These are phyloP conservation scores for Corythornis vintsioides DNA, from an alignment of 2,113 vertebrate species.

Conservation along the genomic window DNA sequence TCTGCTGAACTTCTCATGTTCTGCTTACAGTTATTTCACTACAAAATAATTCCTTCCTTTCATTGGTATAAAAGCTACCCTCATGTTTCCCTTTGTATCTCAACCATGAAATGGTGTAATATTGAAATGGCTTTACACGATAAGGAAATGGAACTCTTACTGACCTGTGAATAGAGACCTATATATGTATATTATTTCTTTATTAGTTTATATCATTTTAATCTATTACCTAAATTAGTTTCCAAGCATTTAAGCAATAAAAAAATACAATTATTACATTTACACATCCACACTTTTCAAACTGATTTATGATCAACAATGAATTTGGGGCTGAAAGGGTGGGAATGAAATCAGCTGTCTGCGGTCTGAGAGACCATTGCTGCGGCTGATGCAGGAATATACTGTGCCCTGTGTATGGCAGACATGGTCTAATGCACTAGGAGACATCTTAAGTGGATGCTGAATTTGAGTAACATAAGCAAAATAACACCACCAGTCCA, in stretches of 20 bases:
- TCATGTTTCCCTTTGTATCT: neutral
- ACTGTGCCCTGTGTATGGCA: neutral
- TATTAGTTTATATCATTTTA: neutral
- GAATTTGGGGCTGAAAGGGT: neutral
- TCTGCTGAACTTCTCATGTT: neutral
- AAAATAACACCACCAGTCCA: neutral
- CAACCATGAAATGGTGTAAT: neutral
- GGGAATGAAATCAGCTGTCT: neutral
- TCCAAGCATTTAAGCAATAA: neutral
- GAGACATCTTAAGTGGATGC: neutral
- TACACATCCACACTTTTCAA: neutral
- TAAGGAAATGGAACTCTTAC: neutral
- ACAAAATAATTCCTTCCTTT: conserved; percentile 12
- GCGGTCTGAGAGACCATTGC: fast-evolving
- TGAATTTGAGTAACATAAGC: neutral
- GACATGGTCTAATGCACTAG: neutral
- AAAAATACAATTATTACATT: neutral
- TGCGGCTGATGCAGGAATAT: neutral
- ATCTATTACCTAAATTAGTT: neutral
- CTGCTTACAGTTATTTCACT: neutral
- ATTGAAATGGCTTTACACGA: neutral
- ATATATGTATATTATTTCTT: neutral
- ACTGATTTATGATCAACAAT: neutral
- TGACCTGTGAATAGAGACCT: neutral
- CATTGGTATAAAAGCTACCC: neutral